Evolutionary conservation across 2,113 vertebrate species (phyloP).

Genomic region (Anser brachyrhynchus): DNA sequence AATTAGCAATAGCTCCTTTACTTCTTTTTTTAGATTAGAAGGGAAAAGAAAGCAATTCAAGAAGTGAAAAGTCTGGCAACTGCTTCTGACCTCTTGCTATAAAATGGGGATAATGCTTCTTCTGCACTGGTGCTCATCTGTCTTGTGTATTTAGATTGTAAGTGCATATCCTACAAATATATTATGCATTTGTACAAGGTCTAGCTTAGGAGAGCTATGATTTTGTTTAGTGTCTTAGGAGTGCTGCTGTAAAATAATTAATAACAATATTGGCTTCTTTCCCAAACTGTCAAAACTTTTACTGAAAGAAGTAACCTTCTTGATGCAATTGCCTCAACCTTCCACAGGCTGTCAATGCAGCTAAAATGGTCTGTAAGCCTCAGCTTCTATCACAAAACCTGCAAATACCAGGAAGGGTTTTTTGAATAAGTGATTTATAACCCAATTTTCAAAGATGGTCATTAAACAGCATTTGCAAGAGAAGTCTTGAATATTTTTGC

Average conservation of each 20-base stretch:
- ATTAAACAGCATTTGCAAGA: slow-evolving; percentile 58
- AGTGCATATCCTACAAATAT: background rate
- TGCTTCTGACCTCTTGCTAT: background rate
- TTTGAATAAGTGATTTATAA: slow-evolving; percentile 48
- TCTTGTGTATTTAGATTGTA: background rate
- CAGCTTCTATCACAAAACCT: background rate
- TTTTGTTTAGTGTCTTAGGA: background rate
- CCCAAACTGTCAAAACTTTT: background rate
- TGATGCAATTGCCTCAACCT: background rate
- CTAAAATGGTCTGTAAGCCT: background rate
- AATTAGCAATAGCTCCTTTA: background rate
- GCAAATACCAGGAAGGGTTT: background rate
- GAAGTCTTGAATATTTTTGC: slow-evolving; percentile 61
- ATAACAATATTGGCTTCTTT: background rate
- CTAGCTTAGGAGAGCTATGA: background rate
- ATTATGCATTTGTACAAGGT: background rate
- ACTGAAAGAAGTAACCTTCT: background rate
- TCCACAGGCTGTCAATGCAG: background rate
- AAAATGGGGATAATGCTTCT: background rate
- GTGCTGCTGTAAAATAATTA: background rate
- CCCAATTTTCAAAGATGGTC: slow-evolving; percentile 27
- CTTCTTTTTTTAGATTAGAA: background rate
- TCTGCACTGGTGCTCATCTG: background rate
- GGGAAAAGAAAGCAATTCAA: background rate
- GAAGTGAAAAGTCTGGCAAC: background rate